These are phyloP conservation scores for Aegithalos caudatus DNA, from an alignment of 2,113 vertebrate genomes.

Conservation along the genomic window DNA sequence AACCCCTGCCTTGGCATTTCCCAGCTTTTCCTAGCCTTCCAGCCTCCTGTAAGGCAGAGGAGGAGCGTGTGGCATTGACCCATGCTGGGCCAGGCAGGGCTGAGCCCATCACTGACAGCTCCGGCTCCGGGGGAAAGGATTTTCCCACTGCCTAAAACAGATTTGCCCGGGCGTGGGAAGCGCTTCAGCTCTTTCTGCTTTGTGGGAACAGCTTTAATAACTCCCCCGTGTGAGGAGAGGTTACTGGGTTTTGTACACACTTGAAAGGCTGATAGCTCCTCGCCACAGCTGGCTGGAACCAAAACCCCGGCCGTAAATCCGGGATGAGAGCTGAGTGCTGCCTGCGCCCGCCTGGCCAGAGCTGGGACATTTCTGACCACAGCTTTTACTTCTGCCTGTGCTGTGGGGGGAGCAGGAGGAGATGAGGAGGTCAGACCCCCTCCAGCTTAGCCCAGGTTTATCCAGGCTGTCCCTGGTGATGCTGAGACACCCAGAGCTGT, in stretches of 20 bases:
- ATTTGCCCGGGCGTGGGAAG: conserved; percentile 42
- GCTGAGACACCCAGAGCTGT: not conserved
- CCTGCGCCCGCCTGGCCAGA: not conserved
- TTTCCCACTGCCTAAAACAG: conserved; percentile 54
- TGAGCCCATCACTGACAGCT: not conserved
- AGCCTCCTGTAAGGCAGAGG: not conserved
- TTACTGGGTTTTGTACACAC: conserved; percentile 47
- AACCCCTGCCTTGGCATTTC: rapidly evolving
- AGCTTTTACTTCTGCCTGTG: not conserved
- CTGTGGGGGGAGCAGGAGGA: not conserved
- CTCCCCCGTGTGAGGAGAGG: conserved; percentile 54
- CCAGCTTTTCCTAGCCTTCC: not conserved
- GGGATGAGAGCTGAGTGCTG: not conserved
- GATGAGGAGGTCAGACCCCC: not conserved
- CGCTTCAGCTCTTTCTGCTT: not conserved
- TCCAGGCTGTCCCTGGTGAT: not conserved
- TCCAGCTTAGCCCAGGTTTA: not conserved
- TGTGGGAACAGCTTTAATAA: conserved; percentile 63
- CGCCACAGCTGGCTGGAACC: conserved; percentile 29
- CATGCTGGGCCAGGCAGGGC: not conserved
- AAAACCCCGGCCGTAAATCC: conserved; percentile 33
- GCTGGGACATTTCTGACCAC: not conserved
- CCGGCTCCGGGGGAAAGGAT: not conserved
- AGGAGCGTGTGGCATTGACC: not conserved
- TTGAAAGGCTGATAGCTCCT: conserved; percentile 50